Evolutionary conservation across 2,888 invertebrate genomes (phyloP).

Genomic region (Euclidia mi): DNA sequence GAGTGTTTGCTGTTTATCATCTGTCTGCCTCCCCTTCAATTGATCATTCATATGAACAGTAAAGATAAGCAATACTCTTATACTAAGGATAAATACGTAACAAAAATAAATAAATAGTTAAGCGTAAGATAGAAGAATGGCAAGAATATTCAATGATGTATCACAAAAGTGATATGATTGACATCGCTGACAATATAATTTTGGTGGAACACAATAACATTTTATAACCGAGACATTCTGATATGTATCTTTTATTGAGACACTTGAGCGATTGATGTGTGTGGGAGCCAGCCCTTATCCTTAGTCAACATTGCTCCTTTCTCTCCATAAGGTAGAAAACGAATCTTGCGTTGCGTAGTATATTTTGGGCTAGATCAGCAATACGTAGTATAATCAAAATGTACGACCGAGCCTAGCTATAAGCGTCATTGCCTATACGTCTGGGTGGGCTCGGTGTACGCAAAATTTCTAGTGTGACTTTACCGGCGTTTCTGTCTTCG

Average conservation of each 20-base stretch:
- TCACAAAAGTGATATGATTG: conserved; percentile 1
- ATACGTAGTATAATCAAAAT: no score
- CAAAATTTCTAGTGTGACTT: no score
- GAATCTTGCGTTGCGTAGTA: no score
- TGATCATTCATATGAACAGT: background rate
- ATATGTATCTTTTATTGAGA: conserved; percentile 3
- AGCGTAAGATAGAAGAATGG: background rate
- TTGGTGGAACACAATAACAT: background rate
- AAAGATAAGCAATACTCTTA: background rate
- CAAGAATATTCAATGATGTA: background rate
- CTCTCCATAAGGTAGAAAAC: no score
- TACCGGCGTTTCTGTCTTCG: no score
- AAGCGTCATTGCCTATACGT: no score
- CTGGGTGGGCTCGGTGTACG: no score
- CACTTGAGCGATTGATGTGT: conserved; percentile 5
- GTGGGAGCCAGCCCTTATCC: no score
- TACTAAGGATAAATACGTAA: conserved; percentile 1
- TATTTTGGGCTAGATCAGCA: no score
- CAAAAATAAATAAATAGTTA: background rate
- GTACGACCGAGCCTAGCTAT: no score
- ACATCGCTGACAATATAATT: conserved; percentile 3
- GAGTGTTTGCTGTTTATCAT: conserved; percentile 12
- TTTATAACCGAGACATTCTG: background rate
- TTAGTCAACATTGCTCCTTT: background rate
- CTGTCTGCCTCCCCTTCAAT: conserved; percentile 5